Evolutionary conservation across 2,888 invertebrate genomes (phyloP), one percentile per base, ranked within the genome.

Genomic region (Amitus sp.): DNA sequence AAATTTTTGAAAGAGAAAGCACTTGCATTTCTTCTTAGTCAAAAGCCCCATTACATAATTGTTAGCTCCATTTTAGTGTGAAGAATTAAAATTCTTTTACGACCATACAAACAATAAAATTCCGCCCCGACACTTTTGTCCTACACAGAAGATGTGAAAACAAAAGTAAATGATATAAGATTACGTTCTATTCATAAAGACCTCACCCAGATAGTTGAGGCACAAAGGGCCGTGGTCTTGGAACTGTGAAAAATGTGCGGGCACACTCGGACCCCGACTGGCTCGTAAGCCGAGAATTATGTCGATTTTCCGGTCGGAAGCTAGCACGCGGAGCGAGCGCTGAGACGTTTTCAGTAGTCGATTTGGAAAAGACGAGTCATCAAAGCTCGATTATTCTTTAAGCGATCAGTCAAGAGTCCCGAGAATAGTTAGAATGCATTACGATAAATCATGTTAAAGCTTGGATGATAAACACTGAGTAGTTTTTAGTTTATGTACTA

Each of bases 81-180:
- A 15, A 5, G 12, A 15, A 37, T 12, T 12, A 37, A 37, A 13
- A 37, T 37, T 37, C 37, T 37, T 37, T 13, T 37, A 37, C 13
- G 13, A 7, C 37, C 12, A 12, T 13, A 10, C n/a, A 7, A 37
- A 12, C 37, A 37, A 37, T n/a, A 37, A 37, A 12, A 37, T 30
- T 9, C 10, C n/a, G n/a, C 10, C 30, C 30, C 3, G 30, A 5
- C 13, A 12, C 37, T 15, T n/a, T 37, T 37, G 37, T 37, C 37
- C 12, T 13, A 5, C 13, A 13, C 3, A 15, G 15, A 12, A 37
- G 37, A 9, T 37, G 37, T 13, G 66, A 45, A 66, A 63, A 56
- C 50, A 48, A 51, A 63, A 59, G 64, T 58, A 64, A 70, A 69
- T 61, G 42, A 56, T 62, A 63, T 61, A 54, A 45, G 42, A 47